These are phyloP conservation scores for Oryzias sinensis DNA, from an alignment of 2,797 vertebrate species.

Conservation along the genomic window DNA sequence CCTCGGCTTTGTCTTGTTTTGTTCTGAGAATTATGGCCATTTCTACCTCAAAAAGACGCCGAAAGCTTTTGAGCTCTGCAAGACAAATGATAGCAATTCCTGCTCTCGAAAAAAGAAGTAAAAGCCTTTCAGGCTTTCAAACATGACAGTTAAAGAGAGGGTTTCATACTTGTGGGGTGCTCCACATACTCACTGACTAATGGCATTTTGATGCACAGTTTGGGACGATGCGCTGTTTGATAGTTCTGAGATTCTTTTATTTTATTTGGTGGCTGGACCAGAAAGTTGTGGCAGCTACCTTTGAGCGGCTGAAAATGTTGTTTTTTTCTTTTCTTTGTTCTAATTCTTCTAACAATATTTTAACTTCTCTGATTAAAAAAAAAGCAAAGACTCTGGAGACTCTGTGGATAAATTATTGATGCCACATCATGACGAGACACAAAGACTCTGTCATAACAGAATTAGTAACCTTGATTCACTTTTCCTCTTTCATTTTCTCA, in stretches of 20 bases:
- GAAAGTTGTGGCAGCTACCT: slow-evolving; percentile 17
- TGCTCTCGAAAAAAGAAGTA: slow-evolving; percentile 43
- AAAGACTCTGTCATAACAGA: too few relatives aligned
- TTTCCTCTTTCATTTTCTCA: neutral
- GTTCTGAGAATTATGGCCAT: slow-evolving; percentile 42
- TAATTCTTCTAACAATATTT: too few relatives aligned
- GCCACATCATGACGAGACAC: too few relatives aligned
- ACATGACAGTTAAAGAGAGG: slow-evolving; percentile 64
- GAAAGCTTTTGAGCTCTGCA: slow-evolving; percentile 56
- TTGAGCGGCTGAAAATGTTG: slow-evolving; percentile 14
- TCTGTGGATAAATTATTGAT: too few relatives aligned
- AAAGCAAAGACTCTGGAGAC: too few relatives aligned
- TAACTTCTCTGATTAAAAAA: too few relatives aligned
- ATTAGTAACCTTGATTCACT: too few relatives aligned
- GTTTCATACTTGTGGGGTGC: slow-evolving; percentile 39
- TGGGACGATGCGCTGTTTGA: slow-evolving; percentile 18
- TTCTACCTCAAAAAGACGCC: slow-evolving; percentile 25
- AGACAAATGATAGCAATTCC: slow-evolving; percentile 60
- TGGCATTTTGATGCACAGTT: slow-evolving; percentile 46
- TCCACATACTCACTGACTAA: slow-evolving; percentile 44
- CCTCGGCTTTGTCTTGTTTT: slow-evolving; percentile 17
- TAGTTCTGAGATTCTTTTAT: slow-evolving; percentile 26
- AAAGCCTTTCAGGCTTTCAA: slow-evolving; percentile 66
- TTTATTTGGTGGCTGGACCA: slow-evolving; percentile 4
- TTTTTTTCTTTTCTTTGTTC: too few relatives aligned